Evolutionary conservation across 2,113 vertebrate species (phyloP), one percentile per base, ranked within the genome.

Genomic region (Varanus komodoensis): DNA sequence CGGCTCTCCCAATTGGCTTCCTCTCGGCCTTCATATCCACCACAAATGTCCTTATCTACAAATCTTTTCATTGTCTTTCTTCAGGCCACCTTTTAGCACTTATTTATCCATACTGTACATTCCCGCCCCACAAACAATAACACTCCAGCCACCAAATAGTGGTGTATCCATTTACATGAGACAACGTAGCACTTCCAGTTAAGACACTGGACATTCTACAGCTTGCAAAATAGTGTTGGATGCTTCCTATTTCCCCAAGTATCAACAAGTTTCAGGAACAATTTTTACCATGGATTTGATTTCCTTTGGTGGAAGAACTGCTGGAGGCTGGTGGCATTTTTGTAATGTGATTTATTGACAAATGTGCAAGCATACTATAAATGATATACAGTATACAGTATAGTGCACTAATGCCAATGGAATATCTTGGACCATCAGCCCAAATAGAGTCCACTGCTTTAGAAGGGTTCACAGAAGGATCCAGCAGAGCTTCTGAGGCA

Each of bases 41-140:
- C 71, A 84, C 32, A 75, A 83, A 84, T n/a, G 14, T 87, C 27
- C n/a, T 87, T 79, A 48, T 25, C 75, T 79, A 14, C 57, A 73
- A 34, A 44, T 17, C 52, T 73, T 73, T 77, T 67, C 57, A 50
- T 77, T 64, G 57, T 34, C 73, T 89, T 77, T 32, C 81, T 89
- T 89, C 88, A 82, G 23, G 38, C 57, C 86, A 50, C 75, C 86
- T 67, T 87, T 87, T 57, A 57, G 19, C 57, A 34, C 57, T 71
- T 79, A 82, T 74, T 87, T 68, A 81, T 79, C 57, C 14, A 48
- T 38, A 48, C n/a, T 34, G 61, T 50, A 54, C 79, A 32, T 48
- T 82, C 34, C 44, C 50, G 61, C 69, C 25, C 69, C 50, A 27
- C 32, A 77, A 25, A 77, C 74, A 78, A 44, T 71, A 50, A 21